Evolutionary conservation across 2,888 invertebrate genomes (phyloP), one percentile per base, ranked within the genome.

Genomic region (Listrodromus nycthemerus): DNA sequence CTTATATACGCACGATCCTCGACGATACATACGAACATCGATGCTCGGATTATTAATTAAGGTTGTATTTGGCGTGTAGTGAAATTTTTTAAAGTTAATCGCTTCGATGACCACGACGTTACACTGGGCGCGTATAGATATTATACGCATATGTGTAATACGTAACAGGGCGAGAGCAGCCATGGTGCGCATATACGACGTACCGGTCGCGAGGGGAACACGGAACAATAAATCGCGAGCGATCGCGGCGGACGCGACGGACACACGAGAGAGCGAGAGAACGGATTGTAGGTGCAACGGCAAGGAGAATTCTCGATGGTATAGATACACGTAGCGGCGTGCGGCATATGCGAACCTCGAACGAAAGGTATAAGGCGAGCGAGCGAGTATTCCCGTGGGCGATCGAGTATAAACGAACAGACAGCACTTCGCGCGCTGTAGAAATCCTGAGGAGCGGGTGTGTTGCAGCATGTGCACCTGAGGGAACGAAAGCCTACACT

Each of bases 331-430:
- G 63, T 48, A 33, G 50, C 74, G 65, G 48, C 65, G 63, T 50
- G 74, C 63, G 74, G 48, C 74, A 63, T 65, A 74, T 61, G 45
- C 61, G 41, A 63, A 21, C 74, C 37, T 55, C 55, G 55, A 71
- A 71, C 37, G 55, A 71, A 24, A 71, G 33, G 21, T 70, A 52
- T 52, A 70, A 80, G 27, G 74, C 67, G 41, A 52, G 55, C 45
- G 55, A 69, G 69, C 50, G 71, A 61, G 45, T 80, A 78, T 74
- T 80, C 85, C 88, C 88, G 89, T 90, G 89, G 90, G 89, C 90
- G 90, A 89, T 89, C 89, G 84, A 85, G 88, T 86, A 84, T 86
- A 84, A 85, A 80, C 86, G 84, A 78, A 50, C 74, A 50, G 63
- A 48, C 65, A 65, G 63, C 50, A 33, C 33, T 65, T 75, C 65